Conservation (phyloP, 2,113 vertebrate genomes). For the Rousettus leschenaultii region DNA sequence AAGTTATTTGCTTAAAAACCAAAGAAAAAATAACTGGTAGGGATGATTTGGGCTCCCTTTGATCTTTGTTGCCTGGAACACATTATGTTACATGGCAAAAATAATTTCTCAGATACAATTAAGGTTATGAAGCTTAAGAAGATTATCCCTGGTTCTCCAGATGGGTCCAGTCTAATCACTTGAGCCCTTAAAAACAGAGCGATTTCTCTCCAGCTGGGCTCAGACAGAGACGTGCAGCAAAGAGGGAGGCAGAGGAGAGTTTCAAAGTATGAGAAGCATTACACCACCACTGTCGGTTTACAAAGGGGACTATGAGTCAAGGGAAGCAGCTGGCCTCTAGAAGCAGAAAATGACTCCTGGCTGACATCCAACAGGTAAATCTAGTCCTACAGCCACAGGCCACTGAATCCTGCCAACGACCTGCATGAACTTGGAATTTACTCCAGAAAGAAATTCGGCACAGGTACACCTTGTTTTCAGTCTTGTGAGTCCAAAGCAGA, state of each 20-base stretch:
- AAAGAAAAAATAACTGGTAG: neutral
- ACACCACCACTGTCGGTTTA: neutral
- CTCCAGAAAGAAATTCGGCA: neutral
- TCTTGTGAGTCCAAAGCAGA: neutral
- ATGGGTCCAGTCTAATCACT: neutral
- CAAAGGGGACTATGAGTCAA: neutral
- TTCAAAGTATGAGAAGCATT: too few species aligned
- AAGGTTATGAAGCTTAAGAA: neutral
- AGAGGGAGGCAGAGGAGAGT: neutral
- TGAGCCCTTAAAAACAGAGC: neutral
- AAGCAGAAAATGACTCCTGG: too few species aligned
- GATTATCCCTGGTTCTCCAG: neutral
- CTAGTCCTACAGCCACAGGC: neutral
- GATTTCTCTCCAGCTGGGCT: neutral
- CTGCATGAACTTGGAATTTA: neutral
- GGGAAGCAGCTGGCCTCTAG: rapidly evolving
- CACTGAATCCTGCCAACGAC: neutral
- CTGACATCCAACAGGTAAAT: neutral
- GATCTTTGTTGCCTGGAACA: neutral
- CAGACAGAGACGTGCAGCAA: neutral
- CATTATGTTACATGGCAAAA: neutral
- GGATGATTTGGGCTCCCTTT: neutral
- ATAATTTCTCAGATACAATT: neutral
- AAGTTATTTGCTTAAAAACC: neutral
- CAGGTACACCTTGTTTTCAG: neutral